Conservation (phyloP, 2,797 vertebrate species). For the Phylloscopus collybita region DNA sequence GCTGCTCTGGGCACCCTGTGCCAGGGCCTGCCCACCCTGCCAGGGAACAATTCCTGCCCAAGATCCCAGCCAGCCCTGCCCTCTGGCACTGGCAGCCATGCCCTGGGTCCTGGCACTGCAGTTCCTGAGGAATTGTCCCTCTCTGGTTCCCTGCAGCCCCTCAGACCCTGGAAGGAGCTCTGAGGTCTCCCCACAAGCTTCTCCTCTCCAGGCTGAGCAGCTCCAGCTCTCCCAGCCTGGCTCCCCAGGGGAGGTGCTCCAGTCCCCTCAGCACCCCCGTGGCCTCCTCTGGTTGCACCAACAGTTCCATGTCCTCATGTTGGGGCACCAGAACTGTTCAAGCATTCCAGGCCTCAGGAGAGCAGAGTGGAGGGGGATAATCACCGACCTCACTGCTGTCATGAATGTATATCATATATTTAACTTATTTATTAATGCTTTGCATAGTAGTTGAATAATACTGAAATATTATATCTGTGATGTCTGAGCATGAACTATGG, state of each 20-base stretch:
- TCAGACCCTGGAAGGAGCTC: neutral
- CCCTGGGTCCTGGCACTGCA: fast-evolving
- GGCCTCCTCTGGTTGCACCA: fast-evolving
- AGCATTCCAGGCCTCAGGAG: neutral
- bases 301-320: fast-evolving
- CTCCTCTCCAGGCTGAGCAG: neutral
- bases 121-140: neutral
- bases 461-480: neutral
- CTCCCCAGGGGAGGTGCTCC: neutral
- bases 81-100: neutral
- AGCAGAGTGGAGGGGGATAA: neutral
- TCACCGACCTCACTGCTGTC: neutral
- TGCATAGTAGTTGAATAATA: neutral
- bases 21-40: neutral
- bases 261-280: neutral
- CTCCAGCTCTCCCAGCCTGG: neutral
- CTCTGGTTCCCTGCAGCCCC: neutral
- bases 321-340: neutral
- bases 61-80: fast-evolving
- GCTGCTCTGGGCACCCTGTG: neutral
- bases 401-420: neutral
- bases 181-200: neutral
- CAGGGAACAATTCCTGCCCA: neutral
- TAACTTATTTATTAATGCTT: neutral
- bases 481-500: neutral